Evolutionary conservation across 2,888 invertebrate genomes (phyloP).

Genomic region (Erebia ligea): DNA sequence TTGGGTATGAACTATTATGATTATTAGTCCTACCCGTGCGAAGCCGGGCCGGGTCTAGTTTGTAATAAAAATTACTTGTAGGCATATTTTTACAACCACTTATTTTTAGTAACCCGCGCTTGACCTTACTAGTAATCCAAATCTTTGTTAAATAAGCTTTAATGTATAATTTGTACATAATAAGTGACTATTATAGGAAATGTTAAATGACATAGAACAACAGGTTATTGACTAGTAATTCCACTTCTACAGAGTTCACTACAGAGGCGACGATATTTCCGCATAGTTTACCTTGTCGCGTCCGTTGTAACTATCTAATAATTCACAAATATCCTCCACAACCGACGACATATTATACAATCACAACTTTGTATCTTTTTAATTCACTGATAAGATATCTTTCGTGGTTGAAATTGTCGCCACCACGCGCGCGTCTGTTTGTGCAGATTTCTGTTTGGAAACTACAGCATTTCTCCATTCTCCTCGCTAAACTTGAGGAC

Average conservation of each 20-base stretch:
- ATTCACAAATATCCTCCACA: conserved; percentile 85
- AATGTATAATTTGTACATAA: conserved; percentile 2
- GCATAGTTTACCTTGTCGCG: conserved; percentile 89
- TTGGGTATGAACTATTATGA: no score
- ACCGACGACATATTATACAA: conserved; percentile 62
- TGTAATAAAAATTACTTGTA: no score
- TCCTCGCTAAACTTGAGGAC: conserved; percentile 50
- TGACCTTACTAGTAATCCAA: conserved; percentile 2
- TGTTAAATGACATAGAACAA: conserved; percentile 28
- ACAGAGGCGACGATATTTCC: conserved; percentile 63
- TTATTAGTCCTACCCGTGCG: no score
- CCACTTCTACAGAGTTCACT: conserved; percentile 54
- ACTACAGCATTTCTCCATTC: conserved; percentile 62
- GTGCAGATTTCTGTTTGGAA: conserved; percentile 54
- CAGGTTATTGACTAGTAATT: conserved; percentile 52
- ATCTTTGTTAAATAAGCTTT: not conserved
- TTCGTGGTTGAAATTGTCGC: conserved; percentile 21
- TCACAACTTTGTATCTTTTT: conserved; percentile 32
- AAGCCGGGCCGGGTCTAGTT: no score
- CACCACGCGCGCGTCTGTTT: conserved; percentile 48
- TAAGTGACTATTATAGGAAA: conserved; percentile 13
- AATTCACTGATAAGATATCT: conserved; percentile 51
- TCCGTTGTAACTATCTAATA: conserved; percentile 92
- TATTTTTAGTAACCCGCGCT: not conserved
- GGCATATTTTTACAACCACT: not conserved